phyloP scores from a whole-genome alignment of 2,797 vertebrate genomes.

The Chelon labrosus region DNA sequence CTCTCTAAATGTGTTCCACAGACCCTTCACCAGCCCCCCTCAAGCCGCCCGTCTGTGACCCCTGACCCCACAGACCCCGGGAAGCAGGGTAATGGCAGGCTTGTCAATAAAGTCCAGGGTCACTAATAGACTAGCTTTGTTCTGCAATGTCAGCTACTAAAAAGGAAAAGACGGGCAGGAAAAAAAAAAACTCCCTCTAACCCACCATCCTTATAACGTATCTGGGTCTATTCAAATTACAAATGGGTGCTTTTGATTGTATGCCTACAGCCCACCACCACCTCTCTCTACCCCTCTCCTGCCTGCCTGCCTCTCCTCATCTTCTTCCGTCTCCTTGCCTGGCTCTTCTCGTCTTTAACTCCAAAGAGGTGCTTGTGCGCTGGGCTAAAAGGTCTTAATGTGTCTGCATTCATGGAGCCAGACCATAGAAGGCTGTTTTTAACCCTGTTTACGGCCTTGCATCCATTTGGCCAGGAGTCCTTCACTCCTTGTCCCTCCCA shows the following conservation, averaged over 20 bases:
- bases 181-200: constrained; percentile 45
- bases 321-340: constrained; percentile 75
- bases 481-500: constrained; percentile 73
- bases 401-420: constrained; percentile 90
- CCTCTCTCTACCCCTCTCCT: constrained; percentile 43
- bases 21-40: constrained; percentile 88
- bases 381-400: constrained; percentile 95
- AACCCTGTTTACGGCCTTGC: constrained; percentile 95
- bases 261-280: constrained; percentile 76
- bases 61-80: constrained; percentile 84
- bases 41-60: constrained; percentile 81
- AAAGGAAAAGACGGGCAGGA: constrained; percentile 73
- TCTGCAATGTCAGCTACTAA: constrained; percentile 85
- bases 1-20: constrained; percentile 91
- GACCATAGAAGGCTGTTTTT: constrained; percentile 89
- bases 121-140: constrained; percentile 96
- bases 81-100: constrained; percentile 90
- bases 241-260: constrained; percentile 90
- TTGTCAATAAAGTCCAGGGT: constrained; percentile 92
- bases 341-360: constrained; percentile 80
- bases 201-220: constrained; percentile 57
- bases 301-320: constrained; percentile 56
- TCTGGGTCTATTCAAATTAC: constrained; percentile 76
- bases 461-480: constrained; percentile 95
- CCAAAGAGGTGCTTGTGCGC: constrained; percentile 89